These are phyloP conservation scores for Sarcophaga rosellei DNA, from an alignment of 2,888 invertebrate species.

Conservation along the genomic window DNA sequence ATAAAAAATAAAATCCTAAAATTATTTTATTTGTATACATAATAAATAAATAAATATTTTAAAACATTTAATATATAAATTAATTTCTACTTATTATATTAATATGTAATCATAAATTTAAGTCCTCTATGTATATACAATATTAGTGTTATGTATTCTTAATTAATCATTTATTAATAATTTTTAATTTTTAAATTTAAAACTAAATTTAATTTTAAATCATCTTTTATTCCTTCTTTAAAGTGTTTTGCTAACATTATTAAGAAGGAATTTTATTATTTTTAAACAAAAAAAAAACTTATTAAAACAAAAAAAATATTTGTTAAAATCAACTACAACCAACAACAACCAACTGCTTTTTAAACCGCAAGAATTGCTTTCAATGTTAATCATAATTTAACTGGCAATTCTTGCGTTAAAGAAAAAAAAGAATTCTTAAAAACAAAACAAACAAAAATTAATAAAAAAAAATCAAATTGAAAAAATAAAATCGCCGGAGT, in stretches of 20 bases:
- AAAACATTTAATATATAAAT: too few relatives aligned
- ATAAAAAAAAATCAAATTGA: constrained; percentile 37
- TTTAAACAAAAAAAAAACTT: neutral
- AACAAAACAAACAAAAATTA: constrained; percentile 10
- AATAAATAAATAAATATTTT: too few relatives aligned
- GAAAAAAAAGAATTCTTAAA: neutral
- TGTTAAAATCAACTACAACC: constrained; percentile 11
- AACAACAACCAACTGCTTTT: neutral
- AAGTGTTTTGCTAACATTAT: neutral
- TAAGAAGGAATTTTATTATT: too few relatives aligned
- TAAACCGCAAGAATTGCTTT: constrained; percentile 25
- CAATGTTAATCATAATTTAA: neutral
- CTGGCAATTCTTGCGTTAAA: constrained; percentile 33
- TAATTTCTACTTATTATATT: too few relatives aligned
- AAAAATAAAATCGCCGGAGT: constrained; percentile 2
- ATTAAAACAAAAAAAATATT: constrained; percentile 1
- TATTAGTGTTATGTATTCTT: constrained; percentile 1
- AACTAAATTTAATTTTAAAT: constrained; percentile 33
- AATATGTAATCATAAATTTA: too few relatives aligned
- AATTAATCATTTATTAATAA: constrained; percentile 17
- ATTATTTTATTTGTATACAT: too few relatives aligned
- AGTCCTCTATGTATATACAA: too few relatives aligned
- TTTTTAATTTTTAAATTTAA: constrained; percentile 37
- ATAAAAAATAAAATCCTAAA: too few relatives aligned
- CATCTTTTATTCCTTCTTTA: neutral